Percentiles rank a stretch among this genome's conserved stretches.
Evolutionary conservation across 2,888 invertebrate species (phyloP).

Genomic region (Heliconius ismenius): DNA sequence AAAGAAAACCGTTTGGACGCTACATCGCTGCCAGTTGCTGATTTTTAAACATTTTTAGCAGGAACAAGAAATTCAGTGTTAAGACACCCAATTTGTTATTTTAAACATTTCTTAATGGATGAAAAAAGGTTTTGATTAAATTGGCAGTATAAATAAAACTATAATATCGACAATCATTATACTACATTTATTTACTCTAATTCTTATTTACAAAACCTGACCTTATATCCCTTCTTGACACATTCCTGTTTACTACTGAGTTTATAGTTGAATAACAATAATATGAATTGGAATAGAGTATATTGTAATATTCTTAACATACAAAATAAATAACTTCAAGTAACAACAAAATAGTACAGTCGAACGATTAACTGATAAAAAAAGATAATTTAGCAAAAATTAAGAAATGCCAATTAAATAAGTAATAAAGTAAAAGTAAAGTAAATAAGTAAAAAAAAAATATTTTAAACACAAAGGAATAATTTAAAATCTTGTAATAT

Average conservation of each 20-base stretch:
- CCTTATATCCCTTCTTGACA: slow-evolving; percentile 53
- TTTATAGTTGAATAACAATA: slow-evolving; percentile 37
- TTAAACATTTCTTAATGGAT: slow-evolving; percentile 24
- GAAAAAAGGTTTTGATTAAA: not conserved
- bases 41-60: slow-evolving; percentile 38
- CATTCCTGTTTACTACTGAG: slow-evolving; percentile 48
- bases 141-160: slow-evolving; percentile 55
- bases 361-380: slow-evolving; percentile 43
- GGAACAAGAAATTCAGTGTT: too few species aligned
- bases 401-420: slow-evolving; percentile 40
- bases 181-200: slow-evolving; percentile 72
- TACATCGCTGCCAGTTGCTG: slow-evolving; percentile 49
- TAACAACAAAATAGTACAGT: slow-evolving; percentile 55
- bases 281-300: slow-evolving; percentile 43
- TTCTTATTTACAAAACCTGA: slow-evolving; percentile 73
- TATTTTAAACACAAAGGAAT: not conserved
- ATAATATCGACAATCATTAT: slow-evolving; percentile 72
- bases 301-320: slow-evolving; percentile 50
- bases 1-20: slow-evolving; percentile 51
- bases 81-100: not conserved
- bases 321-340: slow-evolving; percentile 73
- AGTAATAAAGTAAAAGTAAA: too few species aligned
- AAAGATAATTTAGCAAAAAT: not conserved
- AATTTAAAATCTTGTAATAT: not conserved
- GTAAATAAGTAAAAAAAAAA: too few species aligned